These are phyloP conservation scores for Leptocoma aspasia DNA, from an alignment of 2,113 vertebrate genomes.

Conservation along the genomic window DNA sequence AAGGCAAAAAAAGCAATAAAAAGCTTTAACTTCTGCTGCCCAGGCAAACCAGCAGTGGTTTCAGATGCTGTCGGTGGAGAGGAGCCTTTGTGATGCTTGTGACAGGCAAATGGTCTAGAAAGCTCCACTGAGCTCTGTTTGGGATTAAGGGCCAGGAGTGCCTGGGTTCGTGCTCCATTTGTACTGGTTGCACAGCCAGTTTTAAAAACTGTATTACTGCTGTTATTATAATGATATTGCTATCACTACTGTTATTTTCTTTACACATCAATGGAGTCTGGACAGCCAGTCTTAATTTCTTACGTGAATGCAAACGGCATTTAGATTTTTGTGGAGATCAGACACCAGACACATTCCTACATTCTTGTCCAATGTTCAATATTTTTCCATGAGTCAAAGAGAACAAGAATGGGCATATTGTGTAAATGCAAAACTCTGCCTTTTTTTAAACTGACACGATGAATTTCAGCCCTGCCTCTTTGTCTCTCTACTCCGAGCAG, in stretches of 20 bases:
- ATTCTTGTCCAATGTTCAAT: constrained; percentile 60
- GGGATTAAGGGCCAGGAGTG: neutral
- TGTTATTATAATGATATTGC: constrained; percentile 43
- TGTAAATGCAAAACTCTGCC: constrained; percentile 52
- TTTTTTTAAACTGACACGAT: constrained; percentile 45
- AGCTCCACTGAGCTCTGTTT: neutral
- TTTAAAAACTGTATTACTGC: neutral
- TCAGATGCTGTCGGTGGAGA: neutral
- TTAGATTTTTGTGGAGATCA: constrained; percentile 57
- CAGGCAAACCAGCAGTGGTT: neutral
- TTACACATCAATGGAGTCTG: constrained; percentile 2
- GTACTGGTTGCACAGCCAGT: neutral
- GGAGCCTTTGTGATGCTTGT: neutral
- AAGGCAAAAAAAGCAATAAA: constrained; percentile 29
- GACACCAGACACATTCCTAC: constrained; percentile 53
- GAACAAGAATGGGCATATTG: constrained; percentile 57
- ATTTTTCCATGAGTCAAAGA: constrained; percentile 68
- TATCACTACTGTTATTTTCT: constrained; percentile 57
- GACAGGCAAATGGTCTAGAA: neutral
- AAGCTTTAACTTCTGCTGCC: constrained; percentile 41
- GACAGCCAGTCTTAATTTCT: constrained; percentile 12
- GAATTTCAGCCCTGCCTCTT: constrained; percentile 35
- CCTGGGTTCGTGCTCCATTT: neutral
- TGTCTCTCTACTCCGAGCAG: neutral
- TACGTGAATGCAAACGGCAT: constrained; percentile 29